Base-by-base conservation (phyloP, 2,888 invertebrate genomes). In the Tinea semifulvella region DNA sequence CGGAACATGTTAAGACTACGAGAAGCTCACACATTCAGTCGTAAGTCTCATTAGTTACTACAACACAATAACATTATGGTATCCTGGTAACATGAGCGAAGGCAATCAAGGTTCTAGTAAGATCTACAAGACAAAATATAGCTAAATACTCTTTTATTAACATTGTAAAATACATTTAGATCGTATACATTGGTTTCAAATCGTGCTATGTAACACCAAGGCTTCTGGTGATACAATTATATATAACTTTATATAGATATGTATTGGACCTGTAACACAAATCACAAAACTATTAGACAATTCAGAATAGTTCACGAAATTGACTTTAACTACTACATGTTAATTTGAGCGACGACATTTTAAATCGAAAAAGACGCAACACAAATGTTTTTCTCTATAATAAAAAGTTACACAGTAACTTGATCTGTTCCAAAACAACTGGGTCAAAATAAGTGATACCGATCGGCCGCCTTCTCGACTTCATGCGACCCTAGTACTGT, bases 111-210 rank as follows among this genome's bases (percentile, higher is more conserved):
- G 69, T 73, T 65, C n/a, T 14, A 38, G n/a, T 14, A 42, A 69
- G 70, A 66, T 73, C 66, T 70, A 58, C 65, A 63, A 68, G 70
- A 74, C 66, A 74, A 69, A 68, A 77, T 79, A 80, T 65, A 76
- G 66, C 68, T 75, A 72, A 74, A 74, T 76, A 74, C 70, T 75
- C 69, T 66, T 68, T 60, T 61, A 65, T 71, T 59, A 80, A 80
- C 79, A 76, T 72, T 73, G 73, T 79, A 80, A 75, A 80, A 79
- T 79, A 79, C 75, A 66, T 66, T 57, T 51, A 65, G 61, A 59
- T 80, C 80, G 80, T 80, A 80, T 80, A 80, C 80, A 76, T 80
- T 63, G 76, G 77, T 80, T 80, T 73, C 80, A 76, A 61, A 73
- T 80, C 76, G 80, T 80, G 79, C 80, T 79, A 76, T 56, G 10